Evolutionary conservation across 2,888 invertebrate genomes (phyloP), one percentile per base, ranked within the genome.

Genomic region (Tetramorium bicarinatum): DNA sequence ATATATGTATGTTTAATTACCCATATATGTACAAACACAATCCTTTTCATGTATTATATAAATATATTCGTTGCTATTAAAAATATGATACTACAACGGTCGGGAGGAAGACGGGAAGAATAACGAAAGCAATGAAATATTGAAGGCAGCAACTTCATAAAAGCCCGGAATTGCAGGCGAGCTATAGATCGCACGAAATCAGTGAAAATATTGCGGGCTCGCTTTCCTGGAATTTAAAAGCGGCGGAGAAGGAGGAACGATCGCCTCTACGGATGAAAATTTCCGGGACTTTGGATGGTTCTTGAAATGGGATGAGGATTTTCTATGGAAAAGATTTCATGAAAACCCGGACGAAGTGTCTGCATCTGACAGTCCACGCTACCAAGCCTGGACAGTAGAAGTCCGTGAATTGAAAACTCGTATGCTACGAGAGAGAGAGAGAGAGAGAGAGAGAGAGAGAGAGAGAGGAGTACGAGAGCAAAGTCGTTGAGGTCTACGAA

Each of bases 351-450:
- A 64, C 52, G 72, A 69, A 84, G 77, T 67, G 18, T 66, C 89
- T 89, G 89, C 79, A 59, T 81, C 72, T 89, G 89, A 89, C 89
- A 89, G 89, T 84, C 72, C 79, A 71, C 13, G 79, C 59, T 44
- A 59, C 34, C 81, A 44, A 67, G 67, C 52, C 25, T 84, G 89
- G 88, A 89, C 88, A 89, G 83, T 87, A 87, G 75, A 85, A 86
- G 87, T 85, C 64, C 56, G 82, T 66, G 85, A 89, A 87, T 89
- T 81, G 89, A 84, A 86, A 86, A 62, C 80, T 61, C 62, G 59
- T 54, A 71, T 64, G 83, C 61, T 64, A 64, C 21, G 38, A 64
- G 38, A 52, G 11, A 21, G 66, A 67, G 21, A 75, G 62, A 47
- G 21, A 38, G 62, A 49, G 15, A n/a, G 74, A 59, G 29, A 11